Conservation (phyloP, 2,113 vertebrate genomes). For the Xiphorhynchus elegans region DNA sequence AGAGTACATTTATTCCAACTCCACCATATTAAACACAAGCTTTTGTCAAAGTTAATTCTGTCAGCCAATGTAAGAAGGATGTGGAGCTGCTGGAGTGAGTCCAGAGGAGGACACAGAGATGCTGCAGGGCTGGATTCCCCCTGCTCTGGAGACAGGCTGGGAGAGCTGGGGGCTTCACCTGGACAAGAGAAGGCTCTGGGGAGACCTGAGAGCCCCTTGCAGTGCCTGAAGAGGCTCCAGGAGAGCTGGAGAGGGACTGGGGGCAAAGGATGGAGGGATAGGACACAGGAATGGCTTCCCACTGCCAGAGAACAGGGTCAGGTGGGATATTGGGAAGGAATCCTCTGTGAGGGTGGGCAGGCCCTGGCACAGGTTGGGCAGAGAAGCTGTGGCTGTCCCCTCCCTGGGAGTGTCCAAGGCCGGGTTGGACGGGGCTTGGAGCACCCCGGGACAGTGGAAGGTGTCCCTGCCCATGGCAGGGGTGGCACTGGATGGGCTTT, state of each 20-base stretch:
- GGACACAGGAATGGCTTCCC: neutral
- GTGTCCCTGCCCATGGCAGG: neutral
- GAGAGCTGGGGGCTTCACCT: neutral
- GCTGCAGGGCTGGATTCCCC: neutral
- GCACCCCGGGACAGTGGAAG: neutral
- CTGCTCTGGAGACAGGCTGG: neutral
- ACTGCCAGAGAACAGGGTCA: neutral
- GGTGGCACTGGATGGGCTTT: neutral
- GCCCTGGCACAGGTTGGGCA: neutral
- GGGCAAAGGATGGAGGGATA: neutral
- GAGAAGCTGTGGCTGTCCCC: neutral
- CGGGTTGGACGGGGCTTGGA: neutral
- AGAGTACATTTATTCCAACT: neutral
- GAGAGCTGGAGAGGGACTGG: neutral
- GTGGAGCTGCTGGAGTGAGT: neutral
- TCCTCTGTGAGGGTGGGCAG: neutral
- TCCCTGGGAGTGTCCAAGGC: neutral
- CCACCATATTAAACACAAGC: fast-evolving
- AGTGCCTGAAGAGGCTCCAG: neutral
- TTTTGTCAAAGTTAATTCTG: fast-evolving
- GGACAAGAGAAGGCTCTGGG: neutral
- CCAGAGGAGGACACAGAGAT: neutral
- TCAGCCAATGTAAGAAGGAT: neutral
- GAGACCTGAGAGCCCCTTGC: neutral
- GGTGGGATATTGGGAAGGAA: neutral